Percentiles rank a stretch among this genome's conserved stretches.
Conservation (phyloP, 1,140 invertebrate species). For the Chrysopa pallens region DNA sequence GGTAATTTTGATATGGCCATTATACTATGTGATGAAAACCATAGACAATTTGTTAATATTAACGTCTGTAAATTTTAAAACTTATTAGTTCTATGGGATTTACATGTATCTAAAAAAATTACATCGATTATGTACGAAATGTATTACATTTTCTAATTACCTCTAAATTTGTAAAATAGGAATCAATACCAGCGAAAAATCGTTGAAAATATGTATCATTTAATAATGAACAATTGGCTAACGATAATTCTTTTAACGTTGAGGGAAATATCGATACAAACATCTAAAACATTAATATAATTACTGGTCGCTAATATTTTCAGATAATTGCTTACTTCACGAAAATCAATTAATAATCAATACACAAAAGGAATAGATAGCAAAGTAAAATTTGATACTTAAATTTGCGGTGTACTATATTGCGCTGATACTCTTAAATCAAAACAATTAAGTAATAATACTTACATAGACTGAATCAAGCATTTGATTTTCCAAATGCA, state of each 20-base stretch:
- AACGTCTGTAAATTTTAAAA: neutral
- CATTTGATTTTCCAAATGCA: too few species aligned
- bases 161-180: neutral
- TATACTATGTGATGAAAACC: neutral
- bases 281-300: neutral
- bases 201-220: neutral
- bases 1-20: neutral
- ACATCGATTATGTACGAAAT: neutral
- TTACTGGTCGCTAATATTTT: too few species aligned
- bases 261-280: neutral
- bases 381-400: too few species aligned
- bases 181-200: neutral
- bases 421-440: too few species aligned
- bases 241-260: neutral
- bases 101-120: neutral
- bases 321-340: too few species aligned
- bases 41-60: neutral
- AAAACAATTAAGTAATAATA: too few species aligned
- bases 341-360: too few species aligned
- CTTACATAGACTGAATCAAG: too few species aligned
- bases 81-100: neutral
- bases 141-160: neutral
- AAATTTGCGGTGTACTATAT: too few species aligned
- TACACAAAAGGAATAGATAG: too few species aligned
- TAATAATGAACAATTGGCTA: neutral